Conservation (phyloP, 2,797 vertebrate genomes). For the Enteromius thamalakanensis region DNA sequence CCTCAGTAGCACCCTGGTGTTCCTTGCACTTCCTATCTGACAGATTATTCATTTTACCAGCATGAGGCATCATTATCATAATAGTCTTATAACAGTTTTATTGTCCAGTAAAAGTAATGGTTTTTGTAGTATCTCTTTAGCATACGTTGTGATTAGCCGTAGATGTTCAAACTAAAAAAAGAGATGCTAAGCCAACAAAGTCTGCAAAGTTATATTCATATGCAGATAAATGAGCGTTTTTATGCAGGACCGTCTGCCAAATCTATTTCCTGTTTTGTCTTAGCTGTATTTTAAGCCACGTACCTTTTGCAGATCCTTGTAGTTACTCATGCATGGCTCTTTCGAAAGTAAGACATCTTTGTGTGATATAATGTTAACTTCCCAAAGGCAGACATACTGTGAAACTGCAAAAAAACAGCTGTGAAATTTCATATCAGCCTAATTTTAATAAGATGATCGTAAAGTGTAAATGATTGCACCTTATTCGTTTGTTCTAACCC, state of each 20-base stretch:
- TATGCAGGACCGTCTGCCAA: slow-evolving; percentile 26
- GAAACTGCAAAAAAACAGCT: neutral
- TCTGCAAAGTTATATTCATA: slow-evolving; percentile 4
- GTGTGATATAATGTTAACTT: neutral
- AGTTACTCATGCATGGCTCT: neutral
- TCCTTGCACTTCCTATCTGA: slow-evolving; percentile 1
- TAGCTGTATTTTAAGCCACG: neutral
- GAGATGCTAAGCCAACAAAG: slow-evolving; percentile 29
- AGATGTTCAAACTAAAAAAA: slow-evolving; percentile 38
- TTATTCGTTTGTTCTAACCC: neutral
- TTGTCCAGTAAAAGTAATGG: neutral
- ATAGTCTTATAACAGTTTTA: neutral
- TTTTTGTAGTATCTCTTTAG: neutral
- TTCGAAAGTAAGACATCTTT: neutral
- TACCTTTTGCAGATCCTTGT: neutral
- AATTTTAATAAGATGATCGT: slow-evolving; percentile 3
- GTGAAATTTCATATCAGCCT: slow-evolving; percentile 18
- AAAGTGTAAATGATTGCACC: neutral
- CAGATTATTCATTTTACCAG: slow-evolving; percentile 28
- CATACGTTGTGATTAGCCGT: neutral
- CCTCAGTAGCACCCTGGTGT: slow-evolving; percentile 13
- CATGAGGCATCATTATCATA: neutral
- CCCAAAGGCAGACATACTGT: neutral
- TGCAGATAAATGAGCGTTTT: slow-evolving; percentile 27
- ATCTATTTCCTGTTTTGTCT: slow-evolving; percentile 11